These are phyloP conservation scores for Ia io DNA, from an alignment of 2,113 vertebrate genomes.

Conservation along the genomic window DNA sequence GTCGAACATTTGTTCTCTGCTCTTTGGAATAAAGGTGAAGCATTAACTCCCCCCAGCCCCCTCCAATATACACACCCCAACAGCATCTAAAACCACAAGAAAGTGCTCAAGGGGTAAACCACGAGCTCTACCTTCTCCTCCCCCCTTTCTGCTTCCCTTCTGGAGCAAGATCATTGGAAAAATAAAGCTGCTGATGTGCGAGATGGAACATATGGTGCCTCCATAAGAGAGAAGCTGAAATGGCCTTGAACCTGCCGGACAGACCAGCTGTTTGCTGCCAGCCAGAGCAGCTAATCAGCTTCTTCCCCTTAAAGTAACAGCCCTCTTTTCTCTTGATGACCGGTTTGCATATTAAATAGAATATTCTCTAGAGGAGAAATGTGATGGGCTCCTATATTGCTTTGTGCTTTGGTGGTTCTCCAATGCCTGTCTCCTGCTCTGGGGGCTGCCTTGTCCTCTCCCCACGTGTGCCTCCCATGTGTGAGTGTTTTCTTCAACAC, in stretches of 20 bases:
- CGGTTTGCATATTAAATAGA: slow-evolving; percentile 56
- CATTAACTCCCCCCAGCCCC: not conserved
- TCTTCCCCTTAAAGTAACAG: slow-evolving; percentile 76
- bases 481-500: not conserved
- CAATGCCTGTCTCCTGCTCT: not conserved
- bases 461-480: not conserved
- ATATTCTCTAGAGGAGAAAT: slow-evolving; percentile 26
- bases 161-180: slow-evolving; percentile 79
- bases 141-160: slow-evolving; percentile 68
- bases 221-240: slow-evolving; percentile 71
- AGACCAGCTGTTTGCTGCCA: slow-evolving; percentile 80
- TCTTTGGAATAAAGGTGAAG: slow-evolving; percentile 17
- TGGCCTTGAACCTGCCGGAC: slow-evolving; percentile 82
- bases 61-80: not conserved
- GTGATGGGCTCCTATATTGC: not conserved
- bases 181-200: slow-evolving; percentile 83
- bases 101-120: slow-evolving; percentile 53
- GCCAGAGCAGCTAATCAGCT: slow-evolving; percentile 76
- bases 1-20: not conserved
- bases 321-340: slow-evolving; percentile 51
- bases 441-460: not conserved
- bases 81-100: slow-evolving; percentile 20
- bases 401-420: slow-evolving; percentile 19
- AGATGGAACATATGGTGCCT: slow-evolving; percentile 84
- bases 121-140: slow-evolving; percentile 29